Conservation (phyloP, 2,888 invertebrate species). For the Nomada fabriciana region DNA sequence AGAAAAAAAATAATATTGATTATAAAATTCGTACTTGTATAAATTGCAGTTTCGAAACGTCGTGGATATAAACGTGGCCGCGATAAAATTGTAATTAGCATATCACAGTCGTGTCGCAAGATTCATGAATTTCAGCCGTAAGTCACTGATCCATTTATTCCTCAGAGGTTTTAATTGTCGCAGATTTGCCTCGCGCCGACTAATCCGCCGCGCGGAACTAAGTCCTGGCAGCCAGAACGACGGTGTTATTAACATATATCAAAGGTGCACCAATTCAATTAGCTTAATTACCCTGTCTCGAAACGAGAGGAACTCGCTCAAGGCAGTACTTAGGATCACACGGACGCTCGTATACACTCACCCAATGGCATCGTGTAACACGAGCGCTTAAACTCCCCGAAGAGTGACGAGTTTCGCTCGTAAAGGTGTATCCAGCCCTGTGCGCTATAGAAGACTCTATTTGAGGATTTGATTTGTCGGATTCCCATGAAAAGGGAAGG, state of each 20-base stretch:
- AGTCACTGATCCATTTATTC: not conserved
- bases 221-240: not conserved
- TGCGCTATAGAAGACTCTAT: not conserved
- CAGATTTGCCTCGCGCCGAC: not conserved
- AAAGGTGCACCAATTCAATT: conserved; percentile 53
- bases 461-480: conserved; percentile 43
- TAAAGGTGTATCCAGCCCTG: conserved; percentile 33
- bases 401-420: conserved; percentile 29
- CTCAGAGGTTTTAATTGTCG: not conserved
- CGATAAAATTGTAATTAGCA: too few species aligned
- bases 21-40: too few species aligned
- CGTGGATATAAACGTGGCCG: too few species aligned
- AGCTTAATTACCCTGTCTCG: conserved; percentile 59
- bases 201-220: not conserved
- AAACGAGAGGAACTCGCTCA: conserved; percentile 45
- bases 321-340: conserved; percentile 14
- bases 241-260: conserved; percentile 56
- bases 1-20: too few species aligned
- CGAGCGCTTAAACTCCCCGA: conserved; percentile 55
- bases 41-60: too few species aligned
- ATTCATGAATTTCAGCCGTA: not conserved
- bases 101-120: too few species aligned
- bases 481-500: conserved; percentile 40
- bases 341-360: not conserved
- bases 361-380: conserved; percentile 9